phyloP scores from a whole-genome alignment of 2,113 vertebrate genomes.

The Petrocephalus zakoni region DNA sequence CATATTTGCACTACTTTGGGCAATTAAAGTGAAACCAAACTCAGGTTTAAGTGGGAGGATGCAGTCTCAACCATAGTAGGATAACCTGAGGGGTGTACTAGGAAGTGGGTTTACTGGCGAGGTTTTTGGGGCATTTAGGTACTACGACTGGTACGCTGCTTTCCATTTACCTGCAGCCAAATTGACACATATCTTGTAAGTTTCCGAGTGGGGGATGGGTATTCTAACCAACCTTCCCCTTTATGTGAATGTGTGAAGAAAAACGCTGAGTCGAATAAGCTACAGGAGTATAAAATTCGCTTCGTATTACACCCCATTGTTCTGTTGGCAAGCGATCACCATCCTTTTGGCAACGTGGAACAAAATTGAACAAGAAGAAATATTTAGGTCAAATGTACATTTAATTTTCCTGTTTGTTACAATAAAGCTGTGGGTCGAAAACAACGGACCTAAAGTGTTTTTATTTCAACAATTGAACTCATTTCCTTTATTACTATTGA shows the following conservation, averaged over 20 bases:
- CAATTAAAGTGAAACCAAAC: not conserved
- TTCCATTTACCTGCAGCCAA: not conserved
- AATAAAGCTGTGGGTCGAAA: not conserved
- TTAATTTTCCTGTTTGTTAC: not conserved
- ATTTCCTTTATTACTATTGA: not conserved
- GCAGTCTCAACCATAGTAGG: not conserved
- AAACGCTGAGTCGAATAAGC: not conserved
- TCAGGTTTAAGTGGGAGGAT: not conserved
- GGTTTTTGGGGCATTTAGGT: not conserved
- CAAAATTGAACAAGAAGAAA: not conserved
- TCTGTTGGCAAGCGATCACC: not conserved
- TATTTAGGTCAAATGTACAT: not conserved
- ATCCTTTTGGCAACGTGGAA: not conserved
- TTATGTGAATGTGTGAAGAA: not conserved
- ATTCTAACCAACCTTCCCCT: not conserved
- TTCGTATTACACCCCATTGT: not conserved
- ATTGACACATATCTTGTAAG: not conserved
- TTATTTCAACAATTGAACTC: not conserved
- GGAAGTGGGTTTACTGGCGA: not conserved
- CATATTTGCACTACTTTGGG: not conserved
- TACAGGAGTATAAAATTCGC: not conserved
- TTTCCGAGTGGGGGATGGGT: not conserved
- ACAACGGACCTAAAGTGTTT: not conserved
- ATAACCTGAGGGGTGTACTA: not conserved
- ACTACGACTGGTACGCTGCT: not conserved